A percentile compares a stretch with the other conserved stretches of the same genome.
These are phyloP conservation scores for Eciton burchellii DNA, from an alignment of 1,140 invertebrate genomes.

Conservation along the genomic window DNA sequence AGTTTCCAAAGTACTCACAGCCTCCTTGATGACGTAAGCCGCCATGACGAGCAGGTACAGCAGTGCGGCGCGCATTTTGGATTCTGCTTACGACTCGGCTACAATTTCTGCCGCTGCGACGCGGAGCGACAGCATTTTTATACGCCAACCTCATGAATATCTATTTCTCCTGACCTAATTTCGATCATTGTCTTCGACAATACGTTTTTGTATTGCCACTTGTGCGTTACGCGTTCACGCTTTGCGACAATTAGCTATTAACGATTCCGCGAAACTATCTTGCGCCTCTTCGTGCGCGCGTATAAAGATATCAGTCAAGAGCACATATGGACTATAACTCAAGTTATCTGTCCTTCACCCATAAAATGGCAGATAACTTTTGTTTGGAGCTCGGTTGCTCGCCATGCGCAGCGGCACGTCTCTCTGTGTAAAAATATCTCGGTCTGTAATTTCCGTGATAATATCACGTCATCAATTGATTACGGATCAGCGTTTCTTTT, in stretches of 20 bases:
- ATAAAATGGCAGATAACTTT: neutral
- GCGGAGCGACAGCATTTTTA: slow-evolving; percentile 35
- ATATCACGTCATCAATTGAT: no score
- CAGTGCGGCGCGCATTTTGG: slow-evolving; percentile 28
- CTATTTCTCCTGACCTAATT: slow-evolving; percentile 18
- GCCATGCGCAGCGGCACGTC: no score
- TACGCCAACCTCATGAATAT: slow-evolving; percentile 20
- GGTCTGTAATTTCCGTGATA: no score
- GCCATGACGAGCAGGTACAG: slow-evolving; percentile 4
- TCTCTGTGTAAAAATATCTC: no score
- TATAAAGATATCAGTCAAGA: no score
- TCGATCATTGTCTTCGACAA: neutral
- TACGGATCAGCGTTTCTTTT: no score
- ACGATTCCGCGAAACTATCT: slow-evolving; percentile 19
- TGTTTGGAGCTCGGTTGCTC: slow-evolving; percentile 9
- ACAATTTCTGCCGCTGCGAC: slow-evolving; percentile 1
- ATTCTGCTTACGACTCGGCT: neutral
- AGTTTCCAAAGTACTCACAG: slow-evolving; percentile 15
- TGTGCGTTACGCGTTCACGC: neutral
- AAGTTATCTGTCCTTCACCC: neutral
- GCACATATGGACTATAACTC: neutral
- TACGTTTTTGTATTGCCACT: slow-evolving; percentile 30
- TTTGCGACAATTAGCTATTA: slow-evolving; percentile 19
- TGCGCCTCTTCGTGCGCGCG: no score
- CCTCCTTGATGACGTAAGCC: slow-evolving; percentile 10